phyloP scores from a whole-genome alignment of 1,140 invertebrate genomes.

The Diprion similis region DNA sequence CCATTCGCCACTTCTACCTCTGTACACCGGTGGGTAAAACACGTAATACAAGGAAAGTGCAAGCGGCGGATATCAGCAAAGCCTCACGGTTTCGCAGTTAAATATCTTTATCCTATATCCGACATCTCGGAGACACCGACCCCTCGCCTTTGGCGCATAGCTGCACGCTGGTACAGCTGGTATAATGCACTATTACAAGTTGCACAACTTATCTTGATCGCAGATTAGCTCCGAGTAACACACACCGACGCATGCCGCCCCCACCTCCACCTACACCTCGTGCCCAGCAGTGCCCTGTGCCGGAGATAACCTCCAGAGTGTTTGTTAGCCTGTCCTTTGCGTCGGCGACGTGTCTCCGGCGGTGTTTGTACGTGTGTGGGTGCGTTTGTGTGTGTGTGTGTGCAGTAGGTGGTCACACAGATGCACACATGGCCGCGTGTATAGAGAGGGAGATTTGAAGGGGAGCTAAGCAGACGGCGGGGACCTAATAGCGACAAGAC shows the following conservation, averaged over 20 bases:
- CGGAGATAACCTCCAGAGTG: background rate
- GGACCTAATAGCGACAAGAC: background rate
- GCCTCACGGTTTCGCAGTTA: no score
- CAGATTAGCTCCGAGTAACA: slow-evolving; percentile 19
- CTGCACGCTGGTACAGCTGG: background rate
- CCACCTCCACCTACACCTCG: background rate
- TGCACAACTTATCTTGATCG: slow-evolving; percentile 24
- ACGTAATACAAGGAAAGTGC: no score
- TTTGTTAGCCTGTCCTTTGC: background rate
- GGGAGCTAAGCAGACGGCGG: slow-evolving; percentile 4
- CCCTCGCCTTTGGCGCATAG: background rate
- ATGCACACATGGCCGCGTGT: no score
- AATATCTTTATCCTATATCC: background rate
- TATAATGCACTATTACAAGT: slow-evolving; percentile 27
- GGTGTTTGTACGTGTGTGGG: background rate
- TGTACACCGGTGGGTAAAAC: no score
- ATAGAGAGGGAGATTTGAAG: background rate
- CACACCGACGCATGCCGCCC: background rate
- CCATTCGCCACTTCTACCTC: no score
- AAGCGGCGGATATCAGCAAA: no score
- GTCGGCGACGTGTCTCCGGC: background rate
- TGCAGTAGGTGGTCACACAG: no score
- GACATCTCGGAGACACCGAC: background rate
- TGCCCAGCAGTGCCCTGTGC: background rate
- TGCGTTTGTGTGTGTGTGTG: no score